phyloP scores from a whole-genome alignment of 2,113 vertebrate genomes.

The Irena cyanogastra region DNA sequence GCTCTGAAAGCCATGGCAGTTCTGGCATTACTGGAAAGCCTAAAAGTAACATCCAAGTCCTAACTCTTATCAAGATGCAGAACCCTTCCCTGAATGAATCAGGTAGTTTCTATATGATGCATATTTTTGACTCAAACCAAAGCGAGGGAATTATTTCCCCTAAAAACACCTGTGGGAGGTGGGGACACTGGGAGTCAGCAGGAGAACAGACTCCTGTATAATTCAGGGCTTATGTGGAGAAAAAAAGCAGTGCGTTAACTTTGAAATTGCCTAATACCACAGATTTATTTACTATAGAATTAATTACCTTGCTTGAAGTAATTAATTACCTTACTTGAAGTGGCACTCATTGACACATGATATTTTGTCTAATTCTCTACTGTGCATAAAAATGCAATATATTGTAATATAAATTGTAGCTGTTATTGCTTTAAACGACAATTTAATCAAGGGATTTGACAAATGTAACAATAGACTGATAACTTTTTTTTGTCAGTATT shows the following conservation, averaged over 20 bases:
- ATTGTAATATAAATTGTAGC: not conserved
- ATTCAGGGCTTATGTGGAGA: not conserved
- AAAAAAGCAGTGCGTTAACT: not conserved
- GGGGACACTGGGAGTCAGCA: not conserved
- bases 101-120: not conserved
- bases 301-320: not conserved
- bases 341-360: not conserved
- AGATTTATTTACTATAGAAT: not conserved
- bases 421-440: not conserved
- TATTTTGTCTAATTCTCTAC: not conserved
- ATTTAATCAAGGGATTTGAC: not conserved
- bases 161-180: not conserved
- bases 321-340: conserved; percentile 11
- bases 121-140: not conserved
- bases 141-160: not conserved
- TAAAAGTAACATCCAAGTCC: not conserved
- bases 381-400: not conserved
- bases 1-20: not conserved
- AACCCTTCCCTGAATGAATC: not conserved
- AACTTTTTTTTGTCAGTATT: not conserved
- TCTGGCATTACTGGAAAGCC: not conserved
- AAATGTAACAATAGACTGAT: not conserved
- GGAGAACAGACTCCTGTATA: not conserved
- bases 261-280: not conserved
- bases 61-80: not conserved